Percentiles rank a stretch among this genome's conserved stretches.
These are phyloP conservation scores for Champsocephalus esox DNA, from an alignment of 2,797 vertebrate species.

Conservation along the genomic window DNA sequence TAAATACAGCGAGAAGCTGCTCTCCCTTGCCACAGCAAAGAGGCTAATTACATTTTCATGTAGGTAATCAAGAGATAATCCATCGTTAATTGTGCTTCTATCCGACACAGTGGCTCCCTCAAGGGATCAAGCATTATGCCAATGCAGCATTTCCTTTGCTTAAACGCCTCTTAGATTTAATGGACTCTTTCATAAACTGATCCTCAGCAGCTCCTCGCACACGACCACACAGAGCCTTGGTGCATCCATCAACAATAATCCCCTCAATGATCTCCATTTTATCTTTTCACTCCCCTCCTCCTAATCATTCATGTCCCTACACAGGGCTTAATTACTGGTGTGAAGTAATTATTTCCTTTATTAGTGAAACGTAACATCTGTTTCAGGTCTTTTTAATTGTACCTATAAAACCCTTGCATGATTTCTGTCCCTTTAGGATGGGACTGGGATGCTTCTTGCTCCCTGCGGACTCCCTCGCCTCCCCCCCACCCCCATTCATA, in stretches of 20 bases:
- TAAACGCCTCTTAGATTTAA: slow-evolving; percentile 82
- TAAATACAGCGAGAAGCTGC: slow-evolving; percentile 64
- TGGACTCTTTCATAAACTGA: slow-evolving; percentile 81
- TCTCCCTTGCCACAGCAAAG: slow-evolving; percentile 67
- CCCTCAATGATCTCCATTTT: slow-evolving; percentile 82
- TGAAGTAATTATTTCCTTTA: slow-evolving; percentile 88
- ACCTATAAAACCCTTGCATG: slow-evolving; percentile 86
- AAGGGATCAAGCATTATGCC: slow-evolving; percentile 71
- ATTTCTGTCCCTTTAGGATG: slow-evolving; percentile 86
- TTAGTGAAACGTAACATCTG: slow-evolving; percentile 87
- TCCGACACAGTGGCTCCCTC: slow-evolving; percentile 66
- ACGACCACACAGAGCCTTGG: slow-evolving; percentile 71
- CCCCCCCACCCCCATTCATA: slow-evolving; percentile 44
- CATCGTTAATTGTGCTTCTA: slow-evolving; percentile 72
- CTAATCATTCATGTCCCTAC: slow-evolving; percentile 75
- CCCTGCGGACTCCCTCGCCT: slow-evolving; percentile 74
- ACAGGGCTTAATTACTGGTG: slow-evolving; percentile 85
- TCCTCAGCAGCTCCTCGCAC: slow-evolving; percentile 66
- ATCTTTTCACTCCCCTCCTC: slow-evolving; percentile 73
- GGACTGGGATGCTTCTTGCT: slow-evolving; percentile 79
- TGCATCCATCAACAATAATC: slow-evolving; percentile 82
- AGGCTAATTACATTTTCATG: slow-evolving; percentile 85
- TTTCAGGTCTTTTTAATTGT: slow-evolving; percentile 87
- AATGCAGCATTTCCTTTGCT: slow-evolving; percentile 78
- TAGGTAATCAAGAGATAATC: slow-evolving; percentile 77